Conservation (phyloP, 2,797 vertebrate genomes). For the Myotis planiceps region DNA sequence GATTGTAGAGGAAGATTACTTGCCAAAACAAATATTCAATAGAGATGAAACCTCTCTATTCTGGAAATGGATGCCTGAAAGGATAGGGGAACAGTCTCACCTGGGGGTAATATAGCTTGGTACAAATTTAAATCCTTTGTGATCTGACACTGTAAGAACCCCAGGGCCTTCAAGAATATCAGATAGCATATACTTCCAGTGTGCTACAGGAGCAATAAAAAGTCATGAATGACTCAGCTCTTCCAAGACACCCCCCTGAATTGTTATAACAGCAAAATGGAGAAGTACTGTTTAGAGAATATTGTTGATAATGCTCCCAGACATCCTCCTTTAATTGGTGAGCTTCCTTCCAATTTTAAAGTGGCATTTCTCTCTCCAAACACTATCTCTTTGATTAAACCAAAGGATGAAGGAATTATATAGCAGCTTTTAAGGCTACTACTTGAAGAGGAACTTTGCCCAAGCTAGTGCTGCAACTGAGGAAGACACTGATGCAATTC, state of each 20-base stretch:
- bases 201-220: neutral
- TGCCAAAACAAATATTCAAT: neutral
- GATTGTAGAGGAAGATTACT: neutral
- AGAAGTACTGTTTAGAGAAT: neutral
- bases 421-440: neutral
- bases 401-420: neutral
- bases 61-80: neutral
- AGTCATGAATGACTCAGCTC: neutral
- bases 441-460: neutral
- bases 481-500: neutral
- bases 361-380: neutral
- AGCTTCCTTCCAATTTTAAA: neutral
- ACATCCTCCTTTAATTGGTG: neutral
- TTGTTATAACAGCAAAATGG: neutral
- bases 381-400: neutral
- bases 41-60: neutral
- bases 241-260: neutral
- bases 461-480: neutral
- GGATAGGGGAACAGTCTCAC: neutral
- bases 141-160: neutral
- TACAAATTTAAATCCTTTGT: neutral
- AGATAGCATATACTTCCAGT: neutral
- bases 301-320: neutral
- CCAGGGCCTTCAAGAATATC: neutral
- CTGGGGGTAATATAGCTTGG: neutral